Evolutionary conservation across 2,113 vertebrate species (phyloP).

Genomic region (Pluvialis apricaria): DNA sequence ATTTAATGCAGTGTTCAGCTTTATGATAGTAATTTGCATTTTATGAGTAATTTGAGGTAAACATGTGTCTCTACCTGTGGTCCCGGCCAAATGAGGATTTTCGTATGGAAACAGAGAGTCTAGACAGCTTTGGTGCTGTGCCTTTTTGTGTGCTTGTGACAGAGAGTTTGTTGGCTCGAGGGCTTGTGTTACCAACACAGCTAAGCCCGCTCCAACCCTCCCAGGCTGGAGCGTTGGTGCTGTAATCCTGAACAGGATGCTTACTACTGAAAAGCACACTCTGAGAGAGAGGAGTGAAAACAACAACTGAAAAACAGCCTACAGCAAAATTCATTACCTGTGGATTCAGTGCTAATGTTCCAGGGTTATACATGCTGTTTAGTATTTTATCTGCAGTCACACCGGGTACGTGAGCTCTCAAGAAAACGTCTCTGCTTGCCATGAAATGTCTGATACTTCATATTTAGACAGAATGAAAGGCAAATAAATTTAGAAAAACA

Average conservation of each 20-base stretch:
- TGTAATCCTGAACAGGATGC: conserved; percentile 27
- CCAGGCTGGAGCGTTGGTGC: neutral
- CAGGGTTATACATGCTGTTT: conserved; percentile 26
- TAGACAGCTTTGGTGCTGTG: neutral
- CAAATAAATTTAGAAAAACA: neutral
- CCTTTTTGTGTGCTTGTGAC: neutral
- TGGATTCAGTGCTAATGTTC: conserved; percentile 57
- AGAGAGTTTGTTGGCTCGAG: neutral
- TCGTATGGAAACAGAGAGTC: neutral
- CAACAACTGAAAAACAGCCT: conserved; percentile 60
- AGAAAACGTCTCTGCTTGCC: neutral
- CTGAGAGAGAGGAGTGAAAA: conserved; percentile 41
- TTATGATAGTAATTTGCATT: neutral
- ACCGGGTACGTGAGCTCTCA: conserved; percentile 4
- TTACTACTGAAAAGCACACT: conserved; percentile 33
- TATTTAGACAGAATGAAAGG: neutral
- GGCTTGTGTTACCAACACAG: conserved; percentile 20
- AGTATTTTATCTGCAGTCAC: conserved; percentile 63
- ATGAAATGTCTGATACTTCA: neutral
- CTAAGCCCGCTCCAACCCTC: neutral
- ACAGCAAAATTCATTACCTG: conserved; percentile 70
- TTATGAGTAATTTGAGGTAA: neutral
- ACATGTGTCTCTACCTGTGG: neutral
- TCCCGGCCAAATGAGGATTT: neutral
- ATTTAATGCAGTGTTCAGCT: neutral